Evolutionary conservation across 2,113 vertebrate genomes (phyloP).

Genomic region (Sander vitreus): DNA sequence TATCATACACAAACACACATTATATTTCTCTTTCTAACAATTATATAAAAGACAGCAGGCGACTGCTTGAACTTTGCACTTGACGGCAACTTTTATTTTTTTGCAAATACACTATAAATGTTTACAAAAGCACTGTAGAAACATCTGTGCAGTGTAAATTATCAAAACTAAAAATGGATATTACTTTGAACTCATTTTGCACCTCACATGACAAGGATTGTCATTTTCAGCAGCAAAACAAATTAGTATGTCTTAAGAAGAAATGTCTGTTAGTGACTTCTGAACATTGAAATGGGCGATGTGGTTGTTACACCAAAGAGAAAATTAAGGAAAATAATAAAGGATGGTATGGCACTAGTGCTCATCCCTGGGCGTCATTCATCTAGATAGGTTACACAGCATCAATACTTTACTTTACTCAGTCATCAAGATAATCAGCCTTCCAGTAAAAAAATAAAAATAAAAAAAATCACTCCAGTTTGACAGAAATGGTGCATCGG

Average conservation of each 20-base stretch:
- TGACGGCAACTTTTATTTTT: constrained; percentile 81
- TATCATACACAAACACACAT: background rate
- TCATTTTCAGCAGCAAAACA: constrained; percentile 86
- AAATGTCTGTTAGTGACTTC: constrained; percentile 74
- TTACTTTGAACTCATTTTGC: constrained; percentile 83
- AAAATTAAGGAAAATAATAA: constrained; percentile 27
- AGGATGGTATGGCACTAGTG: constrained; percentile 78
- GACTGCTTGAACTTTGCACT: constrained; percentile 53
- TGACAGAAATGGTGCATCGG: constrained; percentile 59
- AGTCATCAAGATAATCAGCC: constrained; percentile 82
- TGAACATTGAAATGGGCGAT: constrained; percentile 34
- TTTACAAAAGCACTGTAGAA: constrained; percentile 89
- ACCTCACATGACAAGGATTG: constrained; percentile 85
- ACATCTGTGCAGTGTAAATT: constrained; percentile 88
- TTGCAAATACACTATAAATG: constrained; percentile 89
- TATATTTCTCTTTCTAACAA: too few species aligned
- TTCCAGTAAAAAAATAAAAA: constrained; percentile 67
- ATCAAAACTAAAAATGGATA: constrained; percentile 86
- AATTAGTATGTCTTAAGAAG: constrained; percentile 67
- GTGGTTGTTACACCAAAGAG: constrained; percentile 38
- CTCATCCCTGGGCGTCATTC: constrained; percentile 85
- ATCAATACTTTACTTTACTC: constrained; percentile 53
- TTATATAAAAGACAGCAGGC: constrained; percentile 36
- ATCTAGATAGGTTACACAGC: constrained; percentile 73
- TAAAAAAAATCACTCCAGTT: constrained; percentile 63